Base-by-base conservation (phyloP, 2,888 invertebrate genomes). In the Pyrocoelia pectoralis region DNA sequence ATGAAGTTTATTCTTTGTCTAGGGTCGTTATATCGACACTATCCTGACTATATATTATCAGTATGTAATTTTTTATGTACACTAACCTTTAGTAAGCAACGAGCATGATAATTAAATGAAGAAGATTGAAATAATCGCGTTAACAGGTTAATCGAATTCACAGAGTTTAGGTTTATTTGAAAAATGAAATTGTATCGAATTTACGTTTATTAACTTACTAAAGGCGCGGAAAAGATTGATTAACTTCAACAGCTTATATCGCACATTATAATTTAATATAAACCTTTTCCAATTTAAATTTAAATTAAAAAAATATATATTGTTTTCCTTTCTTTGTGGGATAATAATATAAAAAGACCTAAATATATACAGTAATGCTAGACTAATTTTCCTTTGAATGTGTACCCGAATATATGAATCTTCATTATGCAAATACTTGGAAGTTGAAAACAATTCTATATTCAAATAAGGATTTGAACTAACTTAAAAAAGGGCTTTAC, bases 401-500 rank as follows among this genome's bases (percentile, higher is more conserved):
- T 33, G 33, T 33, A 33, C 33, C 33, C 9, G 33, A 33, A 33
- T 33, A 33, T 33, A 33, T 33, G 33, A 33, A 33, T 33, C 33
- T 33, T 33, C 33, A 33, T 33, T 33, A 33, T 33, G 33, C 33
- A 33, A 33, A 33, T 33, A 33, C 33, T 33, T 33, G n/a, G 33
- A n/a, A 33, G 33, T 33, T 33, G 33, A 33, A 33, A 33, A 33
- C 33, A 33, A 33, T 33, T 33, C 33, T 33, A 33, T 33, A 33
- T 33, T 33, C 33, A 33, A 33, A 33, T 33, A 33, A 33, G 33
- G 33, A 33, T 33, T 33, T 33, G 33, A n/a, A 33, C 15, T 38
- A 43, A 43, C 15, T 43, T 43, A 43, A 43, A 43, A 43, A 43
- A 43, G 41, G 15, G 12, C 41, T 13, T 43, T 43, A 15, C 15